These are phyloP conservation scores for Tiliqua scincoides DNA, from an alignment of 2,113 vertebrate species.

Conservation along the genomic window DNA sequence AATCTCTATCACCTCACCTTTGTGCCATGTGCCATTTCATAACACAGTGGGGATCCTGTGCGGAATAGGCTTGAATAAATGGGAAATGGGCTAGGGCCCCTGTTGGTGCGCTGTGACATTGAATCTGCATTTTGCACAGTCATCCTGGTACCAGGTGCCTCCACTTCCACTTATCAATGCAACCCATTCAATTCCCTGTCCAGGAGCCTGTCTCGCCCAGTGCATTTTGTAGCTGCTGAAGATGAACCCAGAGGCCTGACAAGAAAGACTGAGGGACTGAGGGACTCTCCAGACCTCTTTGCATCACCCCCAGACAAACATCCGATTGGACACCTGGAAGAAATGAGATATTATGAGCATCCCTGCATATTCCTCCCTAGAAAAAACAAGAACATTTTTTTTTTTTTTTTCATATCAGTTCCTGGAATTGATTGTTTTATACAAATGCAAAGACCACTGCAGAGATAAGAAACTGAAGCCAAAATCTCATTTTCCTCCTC, in stretches of 20 bases:
- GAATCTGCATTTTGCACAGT: not conserved
- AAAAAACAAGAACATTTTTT: too few species aligned
- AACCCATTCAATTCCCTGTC: constrained; percentile 16
- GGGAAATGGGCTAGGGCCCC: too few species aligned
- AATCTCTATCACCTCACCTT: too few species aligned
- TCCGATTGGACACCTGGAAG: not conserved
- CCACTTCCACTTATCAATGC: not conserved
- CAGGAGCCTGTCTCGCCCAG: constrained; percentile 63
- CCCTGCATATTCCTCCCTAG: too few species aligned
- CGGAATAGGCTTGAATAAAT: too few species aligned
- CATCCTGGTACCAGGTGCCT: not conserved
- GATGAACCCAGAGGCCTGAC: not conserved
- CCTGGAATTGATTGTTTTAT: not conserved
- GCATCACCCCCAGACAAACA: not conserved
- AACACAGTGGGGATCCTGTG: too few species aligned
- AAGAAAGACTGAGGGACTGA: not conserved
- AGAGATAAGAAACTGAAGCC: not conserved
- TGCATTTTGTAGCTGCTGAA: accelerated
- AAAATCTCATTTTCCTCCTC: not conserved
- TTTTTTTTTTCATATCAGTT: too few species aligned
- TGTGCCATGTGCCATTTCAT: too few species aligned
- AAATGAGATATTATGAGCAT: not conserved
- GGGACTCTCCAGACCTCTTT: not conserved
- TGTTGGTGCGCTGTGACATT: too few species aligned
- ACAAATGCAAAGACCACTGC: not conserved